Percentiles rank a stretch among this genome's conserved stretches.
Evolutionary conservation across 2,797 vertebrate species (phyloP).

Genomic region (Amazona ochrocephala): DNA sequence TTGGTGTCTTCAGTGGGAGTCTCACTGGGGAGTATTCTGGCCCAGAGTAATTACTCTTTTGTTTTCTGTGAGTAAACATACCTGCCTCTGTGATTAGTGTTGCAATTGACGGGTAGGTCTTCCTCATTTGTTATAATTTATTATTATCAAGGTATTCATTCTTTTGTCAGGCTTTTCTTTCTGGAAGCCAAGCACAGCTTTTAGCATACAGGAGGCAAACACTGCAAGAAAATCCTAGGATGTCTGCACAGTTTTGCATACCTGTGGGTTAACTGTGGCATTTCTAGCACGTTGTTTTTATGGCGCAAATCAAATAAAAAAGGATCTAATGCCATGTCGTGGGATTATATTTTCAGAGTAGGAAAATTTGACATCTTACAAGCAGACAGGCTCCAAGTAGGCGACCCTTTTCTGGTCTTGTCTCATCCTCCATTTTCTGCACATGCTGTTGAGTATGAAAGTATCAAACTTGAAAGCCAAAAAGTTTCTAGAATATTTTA

Average conservation of each 20-base stretch:
- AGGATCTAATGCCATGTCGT: neutral
- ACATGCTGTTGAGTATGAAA: neutral
- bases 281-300: neutral
- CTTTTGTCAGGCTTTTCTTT: neutral
- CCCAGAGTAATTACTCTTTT: conserved; percentile 2
- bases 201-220: neutral
- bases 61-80: conserved; percentile 4
- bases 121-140: neutral
- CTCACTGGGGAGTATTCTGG: neutral
- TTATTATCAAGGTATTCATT: neutral
- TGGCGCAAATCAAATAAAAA: neutral
- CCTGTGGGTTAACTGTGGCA: neutral
- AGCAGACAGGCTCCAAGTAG: neutral
- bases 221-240: neutral
- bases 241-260: neutral
- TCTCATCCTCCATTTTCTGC: neutral
- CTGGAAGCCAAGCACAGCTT: neutral
- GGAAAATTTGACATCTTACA: neutral
- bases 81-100: neutral
- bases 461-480: neutral
- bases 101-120: neutral
- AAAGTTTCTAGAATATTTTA: neutral
- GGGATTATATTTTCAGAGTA: neutral
- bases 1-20: neutral
- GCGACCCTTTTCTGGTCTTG: neutral